A percentile compares a stretch with the other conserved stretches of the same genome.
Conservation (phyloP, 2,888 invertebrate species). For the Boloria euphrosyne region DNA sequence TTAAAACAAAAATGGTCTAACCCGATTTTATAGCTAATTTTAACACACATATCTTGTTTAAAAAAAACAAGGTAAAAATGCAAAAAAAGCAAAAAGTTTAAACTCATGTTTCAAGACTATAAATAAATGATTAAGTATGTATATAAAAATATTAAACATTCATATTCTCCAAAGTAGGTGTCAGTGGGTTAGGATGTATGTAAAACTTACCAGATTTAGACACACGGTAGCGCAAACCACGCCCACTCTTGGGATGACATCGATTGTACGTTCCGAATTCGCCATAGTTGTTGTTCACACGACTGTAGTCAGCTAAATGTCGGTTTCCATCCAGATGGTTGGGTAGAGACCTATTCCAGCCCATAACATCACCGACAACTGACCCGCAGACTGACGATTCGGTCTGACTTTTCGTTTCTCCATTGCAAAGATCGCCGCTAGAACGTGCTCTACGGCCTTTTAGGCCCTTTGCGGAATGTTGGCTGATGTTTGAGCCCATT, state of each 20-base stretch:
- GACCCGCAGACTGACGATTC: conserved; percentile 78
- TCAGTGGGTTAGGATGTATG: not conserved
- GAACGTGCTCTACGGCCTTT: conserved; percentile 88
- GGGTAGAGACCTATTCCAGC: conserved; percentile 84
- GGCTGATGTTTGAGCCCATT: conserved; percentile 91
- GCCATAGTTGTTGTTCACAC: conserved; percentile 82
- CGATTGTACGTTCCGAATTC: conserved; percentile 74
- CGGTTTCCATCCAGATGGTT: conserved; percentile 86
- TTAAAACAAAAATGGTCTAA: no score
- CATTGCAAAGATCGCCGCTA: conserved; percentile 88
- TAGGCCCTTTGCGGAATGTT: conserved; percentile 87
- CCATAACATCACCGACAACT: conserved; percentile 77
- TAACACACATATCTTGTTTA: no score
- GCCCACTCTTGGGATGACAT: conserved; percentile 71
- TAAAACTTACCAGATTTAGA: conserved; percentile 72
- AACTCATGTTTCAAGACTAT: no score
- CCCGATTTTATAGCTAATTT: no score
- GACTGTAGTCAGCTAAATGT: conserved; percentile 79
- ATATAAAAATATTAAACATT: no score
- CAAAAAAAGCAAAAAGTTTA: no score
- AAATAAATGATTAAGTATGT: no score
- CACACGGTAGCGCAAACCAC: conserved; percentile 73
- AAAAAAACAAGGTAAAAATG: no score
- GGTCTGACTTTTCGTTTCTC: conserved; percentile 76
- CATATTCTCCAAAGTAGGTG: not conserved